Evolutionary conservation across 2,888 invertebrate species (phyloP).

Genomic region (Clusia tigrina): DNA sequence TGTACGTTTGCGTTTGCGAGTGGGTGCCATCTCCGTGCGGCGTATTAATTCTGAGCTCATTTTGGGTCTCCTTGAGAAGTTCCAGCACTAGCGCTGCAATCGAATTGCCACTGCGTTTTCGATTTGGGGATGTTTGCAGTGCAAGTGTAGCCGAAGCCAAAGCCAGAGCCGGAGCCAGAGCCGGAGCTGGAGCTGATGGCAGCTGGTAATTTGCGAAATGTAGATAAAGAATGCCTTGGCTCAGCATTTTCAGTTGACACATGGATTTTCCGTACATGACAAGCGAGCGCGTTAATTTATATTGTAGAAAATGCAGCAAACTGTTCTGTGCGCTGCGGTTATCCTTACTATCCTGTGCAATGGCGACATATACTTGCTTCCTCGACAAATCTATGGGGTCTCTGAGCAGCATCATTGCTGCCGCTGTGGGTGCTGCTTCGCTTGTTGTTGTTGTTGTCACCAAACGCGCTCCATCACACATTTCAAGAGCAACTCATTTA

Average conservation of each 20-base stretch:
- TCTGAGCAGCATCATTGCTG: no score
- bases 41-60: constrained; percentile 23
- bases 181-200: constrained; percentile 1
- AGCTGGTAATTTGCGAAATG: constrained; percentile 22
- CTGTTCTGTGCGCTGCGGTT: neutral
- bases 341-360: constrained; percentile 2
- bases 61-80: neutral
- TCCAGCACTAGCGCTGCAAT: constrained; percentile 5
- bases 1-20: neutral
- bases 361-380: neutral
- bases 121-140: constrained; percentile 1
- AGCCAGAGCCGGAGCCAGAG: no score
- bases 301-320: constrained; percentile 19
- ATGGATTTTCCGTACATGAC: constrained; percentile 40
- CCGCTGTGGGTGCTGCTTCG: neutral
- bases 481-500: constrained; percentile 26
- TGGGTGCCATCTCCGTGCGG: constrained; percentile 8
- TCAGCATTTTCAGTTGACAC: constrained; percentile 34
- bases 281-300: constrained; percentile 38
- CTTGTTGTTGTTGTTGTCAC: neutral
- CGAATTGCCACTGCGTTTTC: neutral
- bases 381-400: neutral
- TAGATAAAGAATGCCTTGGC: constrained; percentile 16
- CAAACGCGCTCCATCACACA: constrained; percentile 16
- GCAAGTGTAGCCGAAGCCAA: neutral